phyloP scores from a whole-genome alignment of 2,113 vertebrate species.

The Heliornis fulica region DNA sequence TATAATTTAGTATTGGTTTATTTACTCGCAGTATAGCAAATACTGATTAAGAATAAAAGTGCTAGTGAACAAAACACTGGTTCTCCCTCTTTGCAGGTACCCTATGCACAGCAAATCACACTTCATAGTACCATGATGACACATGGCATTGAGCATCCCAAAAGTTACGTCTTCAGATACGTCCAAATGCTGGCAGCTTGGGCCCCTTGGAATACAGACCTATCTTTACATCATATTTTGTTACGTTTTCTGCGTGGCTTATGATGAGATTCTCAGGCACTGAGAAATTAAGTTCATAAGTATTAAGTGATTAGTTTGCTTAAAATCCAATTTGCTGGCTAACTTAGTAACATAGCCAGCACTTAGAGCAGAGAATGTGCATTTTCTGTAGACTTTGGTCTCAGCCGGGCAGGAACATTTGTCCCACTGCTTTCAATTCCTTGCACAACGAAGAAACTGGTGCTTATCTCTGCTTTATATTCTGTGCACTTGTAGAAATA shows the following conservation, averaged over 20 bases:
- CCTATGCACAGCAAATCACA: background rate
- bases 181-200: background rate
- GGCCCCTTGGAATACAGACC: background rate
- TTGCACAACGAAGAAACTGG: background rate
- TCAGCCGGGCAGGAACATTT: background rate
- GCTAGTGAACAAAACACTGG: background rate
- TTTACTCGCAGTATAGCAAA: background rate
- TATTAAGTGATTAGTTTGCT: background rate
- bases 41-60: background rate
- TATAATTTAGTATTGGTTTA: background rate
- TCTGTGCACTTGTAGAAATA: background rate
- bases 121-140: background rate
- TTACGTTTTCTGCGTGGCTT: background rate
- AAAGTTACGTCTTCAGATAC: background rate
- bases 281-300: background rate
- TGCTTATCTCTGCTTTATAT: background rate
- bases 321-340: background rate
- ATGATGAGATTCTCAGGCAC: background rate
- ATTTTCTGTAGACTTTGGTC: background rate
- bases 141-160: background rate
- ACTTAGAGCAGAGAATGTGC: background rate
- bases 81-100: background rate
- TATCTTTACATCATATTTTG: background rate
- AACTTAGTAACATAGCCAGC: background rate
- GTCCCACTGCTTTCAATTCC: background rate